A percentile compares a stretch with the other conserved stretches of the same genome.
These are phyloP conservation scores for Tursiops truncatus DNA, from an alignment of 2,113 vertebrate genomes.

Conservation along the genomic window DNA sequence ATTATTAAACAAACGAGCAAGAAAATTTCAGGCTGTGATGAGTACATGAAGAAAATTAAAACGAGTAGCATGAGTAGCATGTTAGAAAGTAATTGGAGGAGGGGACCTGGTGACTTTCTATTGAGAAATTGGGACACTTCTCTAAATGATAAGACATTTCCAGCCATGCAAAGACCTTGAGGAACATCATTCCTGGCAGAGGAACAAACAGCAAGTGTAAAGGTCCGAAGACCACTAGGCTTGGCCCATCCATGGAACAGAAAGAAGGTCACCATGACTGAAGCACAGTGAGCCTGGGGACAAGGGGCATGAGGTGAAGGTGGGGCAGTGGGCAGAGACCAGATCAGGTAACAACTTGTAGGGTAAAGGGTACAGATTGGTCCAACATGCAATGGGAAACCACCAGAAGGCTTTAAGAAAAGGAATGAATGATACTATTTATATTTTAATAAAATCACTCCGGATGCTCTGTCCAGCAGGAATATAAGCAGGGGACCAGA, in stretches of 20 bases:
- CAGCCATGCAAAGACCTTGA: background rate
- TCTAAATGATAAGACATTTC: background rate
- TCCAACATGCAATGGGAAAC: background rate
- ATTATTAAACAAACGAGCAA: background rate
- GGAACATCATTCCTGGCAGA: background rate
- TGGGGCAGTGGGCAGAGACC: background rate
- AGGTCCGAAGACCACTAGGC: background rate
- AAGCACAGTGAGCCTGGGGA: background rate
- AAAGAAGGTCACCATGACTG: background rate
- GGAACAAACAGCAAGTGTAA: background rate
- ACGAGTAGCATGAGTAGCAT: too few species aligned
- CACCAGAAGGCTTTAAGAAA: background rate
- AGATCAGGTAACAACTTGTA: background rate
- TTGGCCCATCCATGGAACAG: background rate
- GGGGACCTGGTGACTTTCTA: background rate
- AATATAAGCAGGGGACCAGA: background rate
- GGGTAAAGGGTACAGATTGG: background rate
- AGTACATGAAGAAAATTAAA: slow-evolving; percentile 17
- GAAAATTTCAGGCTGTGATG: background rate
- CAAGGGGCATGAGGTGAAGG: background rate
- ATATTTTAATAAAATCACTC: background rate
- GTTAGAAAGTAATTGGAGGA: background rate
- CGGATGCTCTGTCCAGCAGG: background rate
- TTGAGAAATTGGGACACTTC: background rate
- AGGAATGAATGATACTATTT: background rate